These are phyloP conservation scores for Syngnathus acus DNA, from an alignment of 2,797 vertebrate species.

Conservation along the genomic window DNA sequence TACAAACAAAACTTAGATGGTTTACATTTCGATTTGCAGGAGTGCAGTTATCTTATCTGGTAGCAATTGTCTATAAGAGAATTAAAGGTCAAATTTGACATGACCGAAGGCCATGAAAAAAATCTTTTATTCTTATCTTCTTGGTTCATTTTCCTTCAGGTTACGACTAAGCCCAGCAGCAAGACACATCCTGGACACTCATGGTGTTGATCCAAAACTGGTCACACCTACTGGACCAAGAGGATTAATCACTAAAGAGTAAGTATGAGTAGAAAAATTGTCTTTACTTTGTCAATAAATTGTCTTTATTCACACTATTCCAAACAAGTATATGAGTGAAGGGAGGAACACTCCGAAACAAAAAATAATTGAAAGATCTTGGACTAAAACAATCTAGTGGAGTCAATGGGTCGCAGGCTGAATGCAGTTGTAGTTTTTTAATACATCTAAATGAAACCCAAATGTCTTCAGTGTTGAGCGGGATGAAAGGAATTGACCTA, in stretches of 20 bases:
- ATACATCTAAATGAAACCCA: no score
- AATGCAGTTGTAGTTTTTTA: no score
- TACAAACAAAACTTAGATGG: background rate
- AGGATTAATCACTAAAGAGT: slow-evolving; percentile 95
- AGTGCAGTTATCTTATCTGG: background rate
- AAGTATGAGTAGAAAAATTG: slow-evolving; percentile 42
- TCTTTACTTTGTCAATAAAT: background rate
- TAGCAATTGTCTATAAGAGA: background rate
- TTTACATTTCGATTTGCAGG: background rate
- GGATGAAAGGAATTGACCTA: no score
- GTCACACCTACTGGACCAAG: slow-evolving; percentile 80
- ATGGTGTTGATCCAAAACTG: slow-evolving; percentile 75
- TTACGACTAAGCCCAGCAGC: slow-evolving; percentile 91
- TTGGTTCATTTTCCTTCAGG: slow-evolving; percentile 54
- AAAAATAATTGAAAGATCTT: no score
- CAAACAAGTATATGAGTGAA: no score
- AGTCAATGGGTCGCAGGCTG: no score
- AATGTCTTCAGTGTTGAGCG: no score
- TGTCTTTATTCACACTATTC: no score
- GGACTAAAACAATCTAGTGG: no score
- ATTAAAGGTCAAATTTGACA: background rate
- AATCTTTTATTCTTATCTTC: background rate
- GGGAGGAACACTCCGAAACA: no score
- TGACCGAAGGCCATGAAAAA: background rate
- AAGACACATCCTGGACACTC: slow-evolving; percentile 83